phyloP scores from a whole-genome alignment of 92 coral and sea anemone genomes.

The Isaurus tuberculatus region DNA sequence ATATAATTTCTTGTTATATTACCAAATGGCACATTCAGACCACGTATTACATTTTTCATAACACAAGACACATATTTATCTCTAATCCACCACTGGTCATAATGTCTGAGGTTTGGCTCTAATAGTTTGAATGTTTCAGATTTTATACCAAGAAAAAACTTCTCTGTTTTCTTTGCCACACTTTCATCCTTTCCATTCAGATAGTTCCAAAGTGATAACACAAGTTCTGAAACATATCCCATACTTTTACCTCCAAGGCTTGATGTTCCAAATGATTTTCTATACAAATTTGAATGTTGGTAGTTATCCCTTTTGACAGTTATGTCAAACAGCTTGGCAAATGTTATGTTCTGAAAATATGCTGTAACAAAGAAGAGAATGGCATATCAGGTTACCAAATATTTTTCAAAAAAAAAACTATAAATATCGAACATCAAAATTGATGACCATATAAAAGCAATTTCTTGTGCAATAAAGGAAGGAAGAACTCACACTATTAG shows the following conservation, averaged over 20 bases:
- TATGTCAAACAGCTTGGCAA: background rate
- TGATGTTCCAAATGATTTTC: background rate
- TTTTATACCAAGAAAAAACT: background rate
- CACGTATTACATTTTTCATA: background rate
- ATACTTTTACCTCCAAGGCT: background rate
- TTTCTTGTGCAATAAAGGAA: no score
- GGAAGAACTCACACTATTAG: no score
- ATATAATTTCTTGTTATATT: conserved; percentile 6
- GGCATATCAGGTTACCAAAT: background rate
- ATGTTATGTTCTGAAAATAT: conserved; percentile 1
- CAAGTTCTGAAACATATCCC: no score
- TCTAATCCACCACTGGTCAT: background rate
- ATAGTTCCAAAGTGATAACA: background rate
- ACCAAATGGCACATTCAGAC: conserved; percentile 7
- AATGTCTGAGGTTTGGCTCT: background rate
- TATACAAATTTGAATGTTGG: background rate
- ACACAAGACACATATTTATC: background rate
- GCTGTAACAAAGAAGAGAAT: conserved; percentile 1
- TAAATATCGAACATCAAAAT: no score
- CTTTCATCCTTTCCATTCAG: background rate
- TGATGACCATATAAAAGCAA: no score
- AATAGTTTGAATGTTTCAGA: background rate
- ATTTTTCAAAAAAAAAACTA: no score
- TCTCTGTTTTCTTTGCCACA: background rate
- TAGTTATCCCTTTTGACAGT: background rate